These are phyloP conservation scores for Gymnoscopelus braueri DNA, from an alignment of 2,797 vertebrate species.

Conservation along the genomic window DNA sequence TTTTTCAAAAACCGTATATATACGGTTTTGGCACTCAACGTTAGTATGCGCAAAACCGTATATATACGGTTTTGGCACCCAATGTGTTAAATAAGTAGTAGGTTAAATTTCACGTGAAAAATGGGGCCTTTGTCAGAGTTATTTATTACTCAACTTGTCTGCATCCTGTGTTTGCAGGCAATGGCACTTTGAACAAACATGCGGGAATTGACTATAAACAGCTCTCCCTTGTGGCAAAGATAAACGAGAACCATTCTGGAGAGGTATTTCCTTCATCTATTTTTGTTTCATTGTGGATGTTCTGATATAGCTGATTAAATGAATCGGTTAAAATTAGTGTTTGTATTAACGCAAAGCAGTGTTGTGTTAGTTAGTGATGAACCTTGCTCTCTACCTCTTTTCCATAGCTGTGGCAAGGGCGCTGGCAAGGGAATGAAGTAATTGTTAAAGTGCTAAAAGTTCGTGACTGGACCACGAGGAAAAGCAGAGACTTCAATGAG, in stretches of 20 bases:
- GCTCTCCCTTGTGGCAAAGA: constrained; percentile 86
- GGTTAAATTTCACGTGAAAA: constrained; percentile 13
- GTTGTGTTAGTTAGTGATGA: not conserved
- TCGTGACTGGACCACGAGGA: constrained; percentile 95
- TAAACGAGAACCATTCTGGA: constrained; percentile 97
- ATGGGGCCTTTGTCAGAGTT: constrained; percentile 12
- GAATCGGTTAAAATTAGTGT: too few relatives aligned
- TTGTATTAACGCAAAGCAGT: too few relatives aligned
- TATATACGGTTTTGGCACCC: too few relatives aligned
- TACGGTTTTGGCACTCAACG: too few relatives aligned
- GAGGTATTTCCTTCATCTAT: constrained; percentile 80
- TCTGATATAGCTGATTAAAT: not conserved
- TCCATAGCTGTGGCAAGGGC: constrained; percentile 91
- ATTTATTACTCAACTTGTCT: constrained; percentile 6
- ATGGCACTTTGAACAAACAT: constrained; percentile 96
- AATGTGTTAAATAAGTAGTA: constrained; percentile 8
- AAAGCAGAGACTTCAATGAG: constrained; percentile 97
- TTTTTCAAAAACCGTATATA: too few relatives aligned
- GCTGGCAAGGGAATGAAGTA: constrained; percentile 96
- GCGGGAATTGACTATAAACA: constrained; percentile 96
- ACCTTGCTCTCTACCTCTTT: not conserved
- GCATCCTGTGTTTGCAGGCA: constrained; percentile 81
- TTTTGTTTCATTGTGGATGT: not conserved
- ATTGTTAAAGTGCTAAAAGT: constrained; percentile 91
- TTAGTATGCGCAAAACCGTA: too few relatives aligned